Base-by-base conservation (phyloP, 2,888 invertebrate genomes). In the Archips xylosteana region DNA sequence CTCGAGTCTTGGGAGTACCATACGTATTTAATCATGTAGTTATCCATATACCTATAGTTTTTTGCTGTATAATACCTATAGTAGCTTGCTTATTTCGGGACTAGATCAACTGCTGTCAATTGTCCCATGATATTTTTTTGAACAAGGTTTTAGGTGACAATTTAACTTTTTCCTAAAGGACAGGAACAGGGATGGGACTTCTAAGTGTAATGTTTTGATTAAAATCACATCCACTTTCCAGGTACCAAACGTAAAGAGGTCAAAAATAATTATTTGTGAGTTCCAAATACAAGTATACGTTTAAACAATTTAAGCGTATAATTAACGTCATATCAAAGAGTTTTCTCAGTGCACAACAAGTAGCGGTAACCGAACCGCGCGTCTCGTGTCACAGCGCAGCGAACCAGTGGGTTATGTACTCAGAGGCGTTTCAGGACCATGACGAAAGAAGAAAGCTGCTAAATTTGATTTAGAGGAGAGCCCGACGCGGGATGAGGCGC, bases 401-500 rank as follows among this genome's bases (percentile, higher is more conserved):
- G 80, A 76, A 75, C 75, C 63, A 45, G 34, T 72, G 79, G 82
- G 83, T 85, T 82, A 82, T 83, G 83, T 82, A 83, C 79, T 82
- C 80, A 84, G 83, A 77, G 80, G 82, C 80, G 79, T 83, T 84
- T 83, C 83, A 80, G 82, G 82, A 76, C 80, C 85, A 82, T 88
- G 87, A 87, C 83, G 88, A 91, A 89, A 92, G 89, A 91, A 92
- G 89, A 88, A 89, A 91, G 90, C 88, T 88, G 85, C 85, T 89
- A 92, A 93, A 94, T 94, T 94, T 89, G 92, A 94, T 94, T 94
- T 92, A 86, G 81, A 84, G 81, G 87, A 86, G 84, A 89, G 86
- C 87, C 82, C 85, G 83, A 82, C 82, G 81, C 82, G 83, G 88
- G 87, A 86, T 88, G 88, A 89, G 84, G 81, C 82, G 82, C 92